Evolutionary conservation across 2,797 vertebrate species (phyloP), one percentile per base, ranked within the genome.

Genomic region (Pelobates cultripes): DNA sequence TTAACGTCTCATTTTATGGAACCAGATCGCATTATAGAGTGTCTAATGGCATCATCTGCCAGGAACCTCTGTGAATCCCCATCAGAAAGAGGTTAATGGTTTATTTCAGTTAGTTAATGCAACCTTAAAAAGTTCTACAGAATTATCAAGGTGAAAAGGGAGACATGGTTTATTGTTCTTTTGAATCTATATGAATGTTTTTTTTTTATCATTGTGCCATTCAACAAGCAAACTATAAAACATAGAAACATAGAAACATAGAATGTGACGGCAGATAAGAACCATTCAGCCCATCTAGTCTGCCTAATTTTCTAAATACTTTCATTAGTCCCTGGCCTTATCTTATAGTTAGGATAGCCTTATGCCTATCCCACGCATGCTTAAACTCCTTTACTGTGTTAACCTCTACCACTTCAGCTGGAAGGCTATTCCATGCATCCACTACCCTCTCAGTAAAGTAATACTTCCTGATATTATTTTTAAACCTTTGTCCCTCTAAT

Each of bases 91-190:
- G 86, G 89, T 92, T 92, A 90, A 89, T 90, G 90, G 90, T 90
- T 93, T 92, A 92, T 93, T 94, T 93, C 90, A 92, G 86, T 86
- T 91, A 89, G 87, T 93, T 93, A 94, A 92, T 91, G 91, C 87
- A 89, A 90, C 88, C 84, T 8, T 89, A 91, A 90, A 91, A 91
- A 28, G 15, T 13, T 14, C 12, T 4, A 60, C 9, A 13, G 14
- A 40, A 40, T 6, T 14, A 10, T 14, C 12, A 61, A 85, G 85
- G 75, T 86, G 80, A 87, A 88, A 81, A 80, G 82, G 53, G 85
- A 86, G 88, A 88, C 84, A 70, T 67, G 70, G 69, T 79, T 85
- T 84, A 82, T 89, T 89, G 81, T 87, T 85, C 42, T 80, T 88
- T 86, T 84, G 84, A 87, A 86, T 87, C 3, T 86, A 74, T 72